Evolutionary conservation across 2,888 invertebrate genomes (phyloP).

Genomic region (Chloromyia formosa): DNA sequence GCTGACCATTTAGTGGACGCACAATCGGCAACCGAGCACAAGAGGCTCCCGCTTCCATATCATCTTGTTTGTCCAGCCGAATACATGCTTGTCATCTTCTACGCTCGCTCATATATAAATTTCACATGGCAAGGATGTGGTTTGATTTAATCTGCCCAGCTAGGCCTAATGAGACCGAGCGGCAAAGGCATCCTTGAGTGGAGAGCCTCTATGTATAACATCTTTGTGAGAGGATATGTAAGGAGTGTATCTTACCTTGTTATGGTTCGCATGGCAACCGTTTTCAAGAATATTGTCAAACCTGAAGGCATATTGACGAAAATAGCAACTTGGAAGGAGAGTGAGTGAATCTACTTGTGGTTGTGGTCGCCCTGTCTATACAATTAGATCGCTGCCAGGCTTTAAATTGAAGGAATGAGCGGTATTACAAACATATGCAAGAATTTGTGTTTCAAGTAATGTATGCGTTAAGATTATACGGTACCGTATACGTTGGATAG

Average conservation of each 20-base stretch:
- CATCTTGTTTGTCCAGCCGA: background rate
- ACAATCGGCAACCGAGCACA: background rate
- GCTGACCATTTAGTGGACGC: conserved; percentile 1
- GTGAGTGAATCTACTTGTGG: no score
- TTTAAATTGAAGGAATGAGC: background rate
- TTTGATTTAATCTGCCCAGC: background rate
- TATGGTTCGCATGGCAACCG: background rate
- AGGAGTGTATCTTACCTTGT: background rate
- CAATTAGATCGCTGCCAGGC: no score
- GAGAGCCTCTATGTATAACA: no score
- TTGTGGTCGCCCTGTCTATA: no score
- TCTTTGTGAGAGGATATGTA: background rate
- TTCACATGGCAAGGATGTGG: background rate
- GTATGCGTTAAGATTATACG: background rate
- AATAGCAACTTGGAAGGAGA: background rate
- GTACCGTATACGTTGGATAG: background rate
- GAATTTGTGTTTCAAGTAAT: background rate
- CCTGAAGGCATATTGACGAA: background rate
- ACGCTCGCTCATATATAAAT: no score
- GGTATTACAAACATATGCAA: background rate
- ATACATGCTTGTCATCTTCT: conserved; percentile 4
- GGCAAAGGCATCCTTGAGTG: no score
- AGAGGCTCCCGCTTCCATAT: no score
- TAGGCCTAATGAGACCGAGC: background rate
- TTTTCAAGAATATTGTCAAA: background rate